These are phyloP conservation scores for Mallateleia sp. DNA, from an alignment of 2,888 invertebrate species.

Conservation along the genomic window DNA sequence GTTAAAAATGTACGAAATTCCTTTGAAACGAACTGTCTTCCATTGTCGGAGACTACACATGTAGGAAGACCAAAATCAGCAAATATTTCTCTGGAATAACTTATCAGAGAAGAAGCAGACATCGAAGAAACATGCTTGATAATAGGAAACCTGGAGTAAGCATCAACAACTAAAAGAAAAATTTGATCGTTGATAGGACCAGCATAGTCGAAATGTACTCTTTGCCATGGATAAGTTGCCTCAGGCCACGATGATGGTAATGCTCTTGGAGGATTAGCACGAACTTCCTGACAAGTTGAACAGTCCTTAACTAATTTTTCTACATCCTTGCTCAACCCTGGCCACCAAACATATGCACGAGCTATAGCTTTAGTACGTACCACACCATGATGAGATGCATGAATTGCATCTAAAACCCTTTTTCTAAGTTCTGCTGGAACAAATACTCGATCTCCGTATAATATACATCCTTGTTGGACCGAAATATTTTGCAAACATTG, in stretches of 20 bases:
- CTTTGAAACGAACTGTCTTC: background rate
- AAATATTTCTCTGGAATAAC: background rate
- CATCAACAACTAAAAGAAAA: background rate
- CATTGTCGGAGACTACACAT: conserved; percentile 1
- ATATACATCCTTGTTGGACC: background rate
- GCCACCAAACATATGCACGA: conserved; percentile 79
- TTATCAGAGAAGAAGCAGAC: background rate
- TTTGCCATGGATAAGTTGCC: conserved; percentile 2
- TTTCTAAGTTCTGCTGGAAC: background rate
- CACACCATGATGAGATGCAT: background rate
- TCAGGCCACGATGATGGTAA: background rate
- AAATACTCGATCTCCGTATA: background rate
- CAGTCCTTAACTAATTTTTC: too few species aligned
- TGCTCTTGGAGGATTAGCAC: background rate
- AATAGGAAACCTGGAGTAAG: background rate
- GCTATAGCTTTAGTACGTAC: conserved; percentile 80
- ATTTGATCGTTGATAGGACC: background rate
- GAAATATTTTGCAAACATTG: background rate
- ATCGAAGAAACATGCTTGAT: conserved; percentile 2
- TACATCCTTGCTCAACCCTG: background rate
- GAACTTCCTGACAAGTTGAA: conserved; percentile 8
- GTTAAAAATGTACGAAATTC: background rate
- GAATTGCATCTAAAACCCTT: background rate
- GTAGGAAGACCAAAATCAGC: conserved; percentile 11
- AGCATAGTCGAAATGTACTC: conserved; percentile 10